phyloP scores from a whole-genome alignment of 1,140 invertebrate species.

The Calliopsis andreniformis region DNA sequence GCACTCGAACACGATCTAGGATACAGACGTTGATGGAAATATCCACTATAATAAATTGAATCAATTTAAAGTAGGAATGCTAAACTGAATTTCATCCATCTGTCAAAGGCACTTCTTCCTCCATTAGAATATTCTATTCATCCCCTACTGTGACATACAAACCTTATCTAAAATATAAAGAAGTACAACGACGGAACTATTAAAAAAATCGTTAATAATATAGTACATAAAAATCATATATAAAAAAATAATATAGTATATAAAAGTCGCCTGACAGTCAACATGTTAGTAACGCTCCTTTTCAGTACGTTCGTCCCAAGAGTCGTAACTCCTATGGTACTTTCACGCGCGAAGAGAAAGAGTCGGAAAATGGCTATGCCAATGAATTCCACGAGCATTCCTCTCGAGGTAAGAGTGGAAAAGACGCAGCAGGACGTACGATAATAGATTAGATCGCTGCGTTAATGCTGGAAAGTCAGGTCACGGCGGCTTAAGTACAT shows the following conservation, averaged over 20 bases:
- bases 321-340: not conserved
- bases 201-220: no score
- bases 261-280: no score
- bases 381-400: slow-evolving; percentile 12
- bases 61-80: not conserved
- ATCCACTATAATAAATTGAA: not conserved
- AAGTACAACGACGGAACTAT: no score
- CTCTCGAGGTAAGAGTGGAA: not conserved
- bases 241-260: no score
- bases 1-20: not conserved
- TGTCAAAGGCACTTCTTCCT: not conserved
- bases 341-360: not conserved
- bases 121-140: no score
- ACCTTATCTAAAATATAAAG: no score
- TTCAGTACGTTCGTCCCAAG: no score
- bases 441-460: slow-evolving; percentile 60
- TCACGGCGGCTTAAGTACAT: slow-evolving; percentile 3
- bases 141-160: no score
- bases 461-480: slow-evolving; percentile 53
- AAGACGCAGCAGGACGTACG: slow-evolving; percentile 12
- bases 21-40: not conserved
- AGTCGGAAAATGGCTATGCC: no score
- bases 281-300: no score
- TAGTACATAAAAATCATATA: no score
- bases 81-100: not conserved